phyloP scores from a whole-genome alignment of 2,888 invertebrate genomes.

The Torymus aiolomorphi region DNA sequence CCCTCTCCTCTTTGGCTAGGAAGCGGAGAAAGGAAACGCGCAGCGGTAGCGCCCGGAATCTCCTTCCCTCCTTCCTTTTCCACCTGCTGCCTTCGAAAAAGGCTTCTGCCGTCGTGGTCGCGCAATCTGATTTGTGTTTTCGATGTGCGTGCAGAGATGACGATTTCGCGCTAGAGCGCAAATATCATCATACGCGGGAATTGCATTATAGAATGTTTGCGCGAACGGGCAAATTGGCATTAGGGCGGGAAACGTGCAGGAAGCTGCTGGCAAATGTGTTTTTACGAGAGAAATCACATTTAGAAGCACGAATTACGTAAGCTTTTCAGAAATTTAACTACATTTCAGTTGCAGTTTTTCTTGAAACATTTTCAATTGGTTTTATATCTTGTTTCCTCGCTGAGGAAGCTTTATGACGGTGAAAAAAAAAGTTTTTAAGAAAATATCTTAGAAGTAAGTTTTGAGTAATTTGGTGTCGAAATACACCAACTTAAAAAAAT shows the following conservation, averaged over 20 bases:
- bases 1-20: slow-evolving; percentile 3
- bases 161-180: neutral
- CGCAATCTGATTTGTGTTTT: slow-evolving; percentile 48
- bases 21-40: slow-evolving; percentile 8
- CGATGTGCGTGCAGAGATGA: slow-evolving; percentile 18
- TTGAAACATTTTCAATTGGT: too few relatives aligned
- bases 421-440: too few relatives aligned
- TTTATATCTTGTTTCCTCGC: too few relatives aligned
- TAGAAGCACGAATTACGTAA: too few relatives aligned
- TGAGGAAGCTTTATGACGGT: too few relatives aligned
- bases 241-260: neutral
- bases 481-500: too few relatives aligned
- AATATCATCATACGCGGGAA: neutral
- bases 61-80: slow-evolving; percentile 8
- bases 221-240: too few relatives aligned
- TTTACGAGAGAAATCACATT: neutral
- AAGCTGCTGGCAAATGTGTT: neutral
- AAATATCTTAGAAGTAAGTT: too few relatives aligned
- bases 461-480: too few relatives aligned
- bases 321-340: too few relatives aligned
- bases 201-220: too few relatives aligned
- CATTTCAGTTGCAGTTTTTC: too few relatives aligned
- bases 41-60: neutral
- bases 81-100: slow-evolving; percentile 9
- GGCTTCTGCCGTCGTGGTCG: slow-evolving; percentile 13